Evolutionary conservation across 2,797 vertebrate species (phyloP).

Genomic region (Poeciliopsis paucimaculata): DNA sequence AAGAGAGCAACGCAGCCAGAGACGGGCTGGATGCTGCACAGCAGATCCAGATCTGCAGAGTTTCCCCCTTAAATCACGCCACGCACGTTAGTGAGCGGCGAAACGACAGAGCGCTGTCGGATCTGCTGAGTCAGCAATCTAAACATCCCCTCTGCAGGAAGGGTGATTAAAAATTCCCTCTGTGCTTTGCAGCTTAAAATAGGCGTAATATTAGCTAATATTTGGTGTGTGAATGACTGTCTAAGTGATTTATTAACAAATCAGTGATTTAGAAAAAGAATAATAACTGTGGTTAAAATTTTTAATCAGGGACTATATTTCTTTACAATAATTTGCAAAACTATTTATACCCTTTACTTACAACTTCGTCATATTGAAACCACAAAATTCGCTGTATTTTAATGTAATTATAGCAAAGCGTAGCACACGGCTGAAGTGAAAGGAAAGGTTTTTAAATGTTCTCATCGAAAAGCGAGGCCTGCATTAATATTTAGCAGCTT

Average conservation of each 20-base stretch:
- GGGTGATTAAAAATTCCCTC: constrained; percentile 52
- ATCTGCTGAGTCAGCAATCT: constrained; percentile 68
- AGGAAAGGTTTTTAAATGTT: not conserved
- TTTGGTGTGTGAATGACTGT: constrained; percentile 23
- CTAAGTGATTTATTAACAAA: constrained; percentile 13
- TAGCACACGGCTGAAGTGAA: not conserved
- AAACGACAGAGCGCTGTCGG: constrained; percentile 39
- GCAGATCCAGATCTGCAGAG: constrained; percentile 52
- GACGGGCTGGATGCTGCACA: constrained; percentile 45
- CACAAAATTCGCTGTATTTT: not conserved
- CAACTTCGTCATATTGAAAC: not conserved
- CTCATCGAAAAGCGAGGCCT: not conserved
- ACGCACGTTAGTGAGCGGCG: constrained; percentile 46
- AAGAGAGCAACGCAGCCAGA: constrained; percentile 37
- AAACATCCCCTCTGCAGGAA: constrained; percentile 40
- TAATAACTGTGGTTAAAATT: not conserved
- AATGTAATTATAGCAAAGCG: not conserved
- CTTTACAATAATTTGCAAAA: not conserved
- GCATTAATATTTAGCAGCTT: not conserved
- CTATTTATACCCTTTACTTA: not conserved
- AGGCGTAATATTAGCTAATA: constrained; percentile 38
- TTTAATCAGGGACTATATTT: not conserved
- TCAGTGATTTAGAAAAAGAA: not conserved
- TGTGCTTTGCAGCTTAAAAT: constrained; percentile 54
- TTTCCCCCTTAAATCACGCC: constrained; percentile 64